Base-by-base conservation (phyloP, 2,888 invertebrate genomes). In the Torymus auratus region DNA sequence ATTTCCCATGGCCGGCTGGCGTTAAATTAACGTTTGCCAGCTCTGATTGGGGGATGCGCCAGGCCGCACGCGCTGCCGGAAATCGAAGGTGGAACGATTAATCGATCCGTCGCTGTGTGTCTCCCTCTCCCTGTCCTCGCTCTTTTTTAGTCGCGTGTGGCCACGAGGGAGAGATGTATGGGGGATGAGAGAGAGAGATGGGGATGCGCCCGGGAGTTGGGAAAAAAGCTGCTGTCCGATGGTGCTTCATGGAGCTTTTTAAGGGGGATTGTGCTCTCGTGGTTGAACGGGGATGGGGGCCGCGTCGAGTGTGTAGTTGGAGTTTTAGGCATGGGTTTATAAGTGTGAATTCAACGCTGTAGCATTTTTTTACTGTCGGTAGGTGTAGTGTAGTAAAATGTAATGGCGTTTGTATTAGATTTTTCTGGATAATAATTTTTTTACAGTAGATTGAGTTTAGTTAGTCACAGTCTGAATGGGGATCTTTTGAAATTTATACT, bases 11-110 rank as follows among this genome's bases (percentile, higher is more conserved):
- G 28, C 13, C 10, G 5, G 41, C 28, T 64, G 58, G 72, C 78
- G 75, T 75, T 78, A 75, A 78, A 78, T 81, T 81, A 81, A 78
- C 78, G 71, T 61, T 69, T 12, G 23, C 41, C 50, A 23, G 58
- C 52, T 55, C 56, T 62, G 76, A 77, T 81, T 78, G 77, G 76
- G 41, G 52, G 64, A 73, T 50, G 23, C 23, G 56, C 73, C 41
- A 17, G 10, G 14, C 11, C 70, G 28, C 41, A 4, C 28, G 28
- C 28, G 41, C 41, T 41, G 17, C 15, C 69, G 70, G 72, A 81
- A 78, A 78, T 81, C 65, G 65, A 81, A 81, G 78, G 65, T 74
- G 61, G 62, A 12, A 23, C 77, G 73, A 77, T 73, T 70, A 77
- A 70, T 81, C 81, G 68, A 81, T 75, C 70, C 80, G 41, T 41